phyloP scores from a whole-genome alignment of 2,113 vertebrate species.

The Spea multiplicata region DNA sequence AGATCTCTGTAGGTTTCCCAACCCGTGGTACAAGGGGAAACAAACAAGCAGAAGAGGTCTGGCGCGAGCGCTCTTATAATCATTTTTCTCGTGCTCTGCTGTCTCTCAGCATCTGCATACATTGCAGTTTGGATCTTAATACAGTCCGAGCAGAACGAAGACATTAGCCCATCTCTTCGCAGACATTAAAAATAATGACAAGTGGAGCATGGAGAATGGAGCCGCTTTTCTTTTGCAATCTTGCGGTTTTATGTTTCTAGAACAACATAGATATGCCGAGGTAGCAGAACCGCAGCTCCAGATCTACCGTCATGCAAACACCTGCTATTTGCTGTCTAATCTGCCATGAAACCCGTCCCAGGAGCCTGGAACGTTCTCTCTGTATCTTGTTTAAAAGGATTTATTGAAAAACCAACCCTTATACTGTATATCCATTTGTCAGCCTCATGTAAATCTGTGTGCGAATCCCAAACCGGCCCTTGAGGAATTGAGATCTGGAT shows the following conservation, averaged over 20 bases:
- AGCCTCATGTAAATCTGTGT: neutral
- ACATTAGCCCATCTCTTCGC: neutral
- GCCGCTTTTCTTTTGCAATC: neutral
- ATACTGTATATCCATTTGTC: neutral
- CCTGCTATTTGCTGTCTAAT: conserved; percentile 10
- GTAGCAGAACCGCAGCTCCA: neutral
- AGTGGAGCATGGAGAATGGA: neutral
- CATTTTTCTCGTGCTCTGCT: neutral
- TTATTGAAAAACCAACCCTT: neutral
- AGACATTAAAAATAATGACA: conserved; percentile 5
- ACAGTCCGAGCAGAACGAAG: neutral
- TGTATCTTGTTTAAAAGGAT: neutral
- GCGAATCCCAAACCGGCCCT: neutral
- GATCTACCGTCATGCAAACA: neutral
- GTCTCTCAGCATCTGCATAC: neutral
- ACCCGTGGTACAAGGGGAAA: neutral
- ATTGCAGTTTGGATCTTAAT: neutral
- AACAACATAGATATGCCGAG: neutral
- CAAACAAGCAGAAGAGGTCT: neutral
- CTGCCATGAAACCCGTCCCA: neutral
- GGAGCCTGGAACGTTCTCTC: neutral
- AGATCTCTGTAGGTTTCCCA: conserved; percentile 17
- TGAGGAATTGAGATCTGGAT: neutral
- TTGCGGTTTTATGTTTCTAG: conserved; percentile 1
- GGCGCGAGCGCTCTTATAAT: neutral